Conservation (phyloP, 2,113 vertebrate species). For the Odobenus rosmarus region DNA sequence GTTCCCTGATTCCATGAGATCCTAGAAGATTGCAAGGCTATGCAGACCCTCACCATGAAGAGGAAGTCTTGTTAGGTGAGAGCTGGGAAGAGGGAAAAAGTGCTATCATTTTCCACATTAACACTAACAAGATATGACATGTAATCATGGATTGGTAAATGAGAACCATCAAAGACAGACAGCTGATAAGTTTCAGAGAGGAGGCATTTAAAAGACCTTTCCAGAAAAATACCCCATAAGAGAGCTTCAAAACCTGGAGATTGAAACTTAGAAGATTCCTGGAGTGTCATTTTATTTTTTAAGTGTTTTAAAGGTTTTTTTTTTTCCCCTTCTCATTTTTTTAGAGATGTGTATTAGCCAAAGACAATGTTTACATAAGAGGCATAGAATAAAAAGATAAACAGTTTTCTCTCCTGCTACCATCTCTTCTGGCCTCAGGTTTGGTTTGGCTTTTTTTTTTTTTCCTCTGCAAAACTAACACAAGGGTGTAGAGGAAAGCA, state of each 20-base stretch:
- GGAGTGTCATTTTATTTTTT: neutral
- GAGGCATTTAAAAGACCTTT: constrained; percentile 11
- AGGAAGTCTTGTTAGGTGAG: neutral
- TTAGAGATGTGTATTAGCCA: constrained; percentile 18
- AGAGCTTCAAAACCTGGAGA: neutral
- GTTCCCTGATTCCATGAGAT: too few species aligned
- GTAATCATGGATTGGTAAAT: neutral
- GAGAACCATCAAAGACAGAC: neutral
- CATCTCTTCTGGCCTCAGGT: neutral
- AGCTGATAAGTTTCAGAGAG: neutral
- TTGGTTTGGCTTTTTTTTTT: neutral
- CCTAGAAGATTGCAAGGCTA: neutral
- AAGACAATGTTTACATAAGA: neutral
- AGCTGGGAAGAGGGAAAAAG: neutral
- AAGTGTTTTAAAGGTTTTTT: constrained; percentile 11
- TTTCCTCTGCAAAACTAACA: neutral
- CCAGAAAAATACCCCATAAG: neutral
- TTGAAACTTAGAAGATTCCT: neutral
- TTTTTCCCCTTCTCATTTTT: neutral
- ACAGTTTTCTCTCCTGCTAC: neutral
- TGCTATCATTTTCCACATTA: neutral
- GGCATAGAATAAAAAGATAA: neutral
- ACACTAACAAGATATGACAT: constrained; percentile 5
- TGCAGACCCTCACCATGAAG: neutral
- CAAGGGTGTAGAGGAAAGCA: neutral